Evolutionary conservation across 2,113 vertebrate genomes (phyloP), one percentile per base, ranked within the genome.

Genomic region (Lates calcarifer): DNA sequence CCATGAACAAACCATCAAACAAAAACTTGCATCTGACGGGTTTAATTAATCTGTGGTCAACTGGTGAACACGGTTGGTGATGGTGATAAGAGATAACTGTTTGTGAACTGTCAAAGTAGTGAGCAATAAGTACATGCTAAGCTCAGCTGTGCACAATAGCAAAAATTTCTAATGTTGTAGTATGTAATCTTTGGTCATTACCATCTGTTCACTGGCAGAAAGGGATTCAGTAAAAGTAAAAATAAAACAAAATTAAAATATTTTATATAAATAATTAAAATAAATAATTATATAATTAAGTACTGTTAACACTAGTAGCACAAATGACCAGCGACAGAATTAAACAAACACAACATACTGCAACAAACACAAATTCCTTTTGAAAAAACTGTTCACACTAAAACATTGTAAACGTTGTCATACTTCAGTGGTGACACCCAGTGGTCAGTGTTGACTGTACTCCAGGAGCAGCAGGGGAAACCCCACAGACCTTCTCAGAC

Each of bases 401-500:
- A 65, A 11, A 13, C 71, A 60, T 11, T 28, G 26, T 56, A 62
- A 74, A 37, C 33, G 55, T 63, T 58, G 29, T 26, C 0, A 28
- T 31, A 60, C 45, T n/a, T 79, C 49, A 61, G 20, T 77, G 57
- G 79, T 57, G 92, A 91, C 89, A 91, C 33, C 92, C 58, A 78
- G 90, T 90, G 92, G 90, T 73, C 24, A 51, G 10, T 68, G 39
- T n/a, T 15, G 22, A 49, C 13, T 15, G n/a, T n/a, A 29, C 53
- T 31, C 2, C 58, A 71, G 35, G 8, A 45, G 55, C 51, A 60
- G 69, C 45, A 63, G 31, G 47, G 65, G 39, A 74, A 67, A 60
- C 17, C 20, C 28, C 35, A 33, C 47, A 47, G 28, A 22, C 43
- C 49, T 9, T 24, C 43, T 57, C 41, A 65, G 64, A 69, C 37